These are phyloP conservation scores for Oncorhynchus kisutch DNA, from an alignment of 2,113 vertebrate species.

Conservation along the genomic window DNA sequence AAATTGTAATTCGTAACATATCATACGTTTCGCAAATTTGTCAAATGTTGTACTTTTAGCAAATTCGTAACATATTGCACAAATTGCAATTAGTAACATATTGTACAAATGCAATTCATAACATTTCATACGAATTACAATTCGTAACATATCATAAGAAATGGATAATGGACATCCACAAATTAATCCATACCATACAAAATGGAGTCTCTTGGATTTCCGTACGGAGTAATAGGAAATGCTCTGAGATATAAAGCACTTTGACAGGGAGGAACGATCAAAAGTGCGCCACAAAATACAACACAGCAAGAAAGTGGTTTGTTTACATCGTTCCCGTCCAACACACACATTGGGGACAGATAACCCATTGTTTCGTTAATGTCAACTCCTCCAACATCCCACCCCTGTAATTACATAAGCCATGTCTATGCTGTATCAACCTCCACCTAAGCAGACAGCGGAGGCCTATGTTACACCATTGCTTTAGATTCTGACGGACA, in stretches of 20 bases:
- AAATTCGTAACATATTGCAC: too few relatives aligned
- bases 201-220: too few relatives aligned
- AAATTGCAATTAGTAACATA: too few relatives aligned
- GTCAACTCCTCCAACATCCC: slow-evolving; percentile 37
- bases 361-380: slow-evolving; percentile 53
- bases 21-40: too few relatives aligned
- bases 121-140: too few relatives aligned
- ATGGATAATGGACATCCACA: too few relatives aligned
- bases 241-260: background rate
- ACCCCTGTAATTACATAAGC: slow-evolving; percentile 44
- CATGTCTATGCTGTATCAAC: slow-evolving; percentile 28
- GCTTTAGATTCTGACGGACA: background rate
- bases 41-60: too few relatives aligned
- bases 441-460: slow-evolving; percentile 17
- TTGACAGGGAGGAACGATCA: background rate
- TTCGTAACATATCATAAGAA: too few relatives aligned
- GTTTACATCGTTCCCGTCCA: slow-evolving; percentile 15
- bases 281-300: background rate
- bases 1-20: too few relatives aligned
- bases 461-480: background rate
- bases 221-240: too few relatives aligned
- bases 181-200: too few relatives aligned
- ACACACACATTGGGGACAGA: slow-evolving; percentile 42
- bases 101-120: too few relatives aligned
- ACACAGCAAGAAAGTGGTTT: background rate